These are phyloP conservation scores for Myocastor coypus DNA, from an alignment of 2,113 vertebrate species.

Conservation along the genomic window DNA sequence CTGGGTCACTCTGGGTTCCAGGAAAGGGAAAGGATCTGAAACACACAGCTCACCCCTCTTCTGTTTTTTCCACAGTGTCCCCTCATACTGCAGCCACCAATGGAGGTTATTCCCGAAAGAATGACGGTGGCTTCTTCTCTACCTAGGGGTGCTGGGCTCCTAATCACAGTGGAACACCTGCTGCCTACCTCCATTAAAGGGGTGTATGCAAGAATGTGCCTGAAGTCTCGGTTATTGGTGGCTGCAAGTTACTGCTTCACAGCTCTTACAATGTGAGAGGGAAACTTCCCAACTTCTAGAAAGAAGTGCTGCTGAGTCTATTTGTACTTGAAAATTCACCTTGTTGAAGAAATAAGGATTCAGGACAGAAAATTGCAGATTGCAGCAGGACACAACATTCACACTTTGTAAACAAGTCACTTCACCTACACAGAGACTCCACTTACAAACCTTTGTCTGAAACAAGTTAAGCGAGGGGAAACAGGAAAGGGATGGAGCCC, in stretches of 20 bases:
- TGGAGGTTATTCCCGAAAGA: slow-evolving; percentile 86
- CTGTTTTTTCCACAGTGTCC: slow-evolving; percentile 73
- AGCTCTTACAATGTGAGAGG: background rate
- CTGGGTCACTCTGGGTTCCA: background rate
- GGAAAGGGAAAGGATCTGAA: slow-evolving; percentile 4
- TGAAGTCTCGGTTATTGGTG: background rate
- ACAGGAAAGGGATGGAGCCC: background rate
- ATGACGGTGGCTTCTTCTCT: slow-evolving; percentile 86
- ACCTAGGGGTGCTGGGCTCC: slow-evolving; percentile 57
- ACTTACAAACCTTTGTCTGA: background rate
- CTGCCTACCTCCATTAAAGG: slow-evolving; percentile 56
- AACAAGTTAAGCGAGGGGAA: background rate
- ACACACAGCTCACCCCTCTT: background rate
- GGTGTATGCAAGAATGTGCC: slow-evolving; percentile 40
- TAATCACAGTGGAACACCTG: background rate
- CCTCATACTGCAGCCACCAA: slow-evolving; percentile 86
- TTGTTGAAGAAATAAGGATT: slow-evolving; percentile 24
- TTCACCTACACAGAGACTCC: background rate
- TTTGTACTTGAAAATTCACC: slow-evolving; percentile 10
- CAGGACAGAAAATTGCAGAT: background rate
- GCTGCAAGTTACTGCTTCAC: background rate
- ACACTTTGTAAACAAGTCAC: background rate
- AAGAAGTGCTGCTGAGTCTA: background rate
- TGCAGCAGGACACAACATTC: background rate
- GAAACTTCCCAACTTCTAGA: background rate